A percentile compares a stretch with the other conserved stretches of the same genome.
Evolutionary conservation across 2,888 invertebrate genomes (phyloP).

Genomic region (Tipula helvola): DNA sequence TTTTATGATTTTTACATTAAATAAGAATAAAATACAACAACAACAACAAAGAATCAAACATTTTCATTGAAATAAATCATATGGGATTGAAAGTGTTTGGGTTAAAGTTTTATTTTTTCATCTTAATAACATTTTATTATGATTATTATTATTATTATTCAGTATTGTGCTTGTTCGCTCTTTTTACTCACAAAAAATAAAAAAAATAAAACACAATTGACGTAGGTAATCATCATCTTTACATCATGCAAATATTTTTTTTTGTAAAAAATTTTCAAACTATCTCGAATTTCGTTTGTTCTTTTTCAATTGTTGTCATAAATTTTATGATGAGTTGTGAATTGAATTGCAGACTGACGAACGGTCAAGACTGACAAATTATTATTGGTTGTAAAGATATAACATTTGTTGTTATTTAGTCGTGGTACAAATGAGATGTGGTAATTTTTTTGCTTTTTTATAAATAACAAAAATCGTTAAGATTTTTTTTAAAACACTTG

Average conservation of each 20-base stretch:
- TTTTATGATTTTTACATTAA: neutral
- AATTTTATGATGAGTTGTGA: neutral
- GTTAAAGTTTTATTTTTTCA: neutral
- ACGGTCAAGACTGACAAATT: neutral
- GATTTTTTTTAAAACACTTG: neutral
- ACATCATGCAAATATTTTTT: neutral
- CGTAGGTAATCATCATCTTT: neutral
- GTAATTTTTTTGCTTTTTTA: neutral
- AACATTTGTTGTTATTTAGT: neutral
- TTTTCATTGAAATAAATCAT: neutral
- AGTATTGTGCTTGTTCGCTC: neutral
- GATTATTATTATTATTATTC: neutral
- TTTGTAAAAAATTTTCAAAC: neutral
- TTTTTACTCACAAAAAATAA: neutral
- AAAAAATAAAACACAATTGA: neutral
- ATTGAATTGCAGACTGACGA: neutral
- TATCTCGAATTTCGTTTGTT: neutral
- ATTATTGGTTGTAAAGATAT: neutral
- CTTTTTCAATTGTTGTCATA: neutral
- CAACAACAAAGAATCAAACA: neutral
- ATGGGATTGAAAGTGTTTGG: slow-evolving; percentile 4
- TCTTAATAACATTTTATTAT: neutral
- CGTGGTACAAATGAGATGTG: neutral
- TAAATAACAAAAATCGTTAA: neutral
- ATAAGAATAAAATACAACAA: neutral